A percentile compares a stretch with the other conserved stretches of the same genome.
These are phyloP conservation scores for Nymphalis urticae DNA, from an alignment of 2,888 invertebrate genomes.

Conservation along the genomic window DNA sequence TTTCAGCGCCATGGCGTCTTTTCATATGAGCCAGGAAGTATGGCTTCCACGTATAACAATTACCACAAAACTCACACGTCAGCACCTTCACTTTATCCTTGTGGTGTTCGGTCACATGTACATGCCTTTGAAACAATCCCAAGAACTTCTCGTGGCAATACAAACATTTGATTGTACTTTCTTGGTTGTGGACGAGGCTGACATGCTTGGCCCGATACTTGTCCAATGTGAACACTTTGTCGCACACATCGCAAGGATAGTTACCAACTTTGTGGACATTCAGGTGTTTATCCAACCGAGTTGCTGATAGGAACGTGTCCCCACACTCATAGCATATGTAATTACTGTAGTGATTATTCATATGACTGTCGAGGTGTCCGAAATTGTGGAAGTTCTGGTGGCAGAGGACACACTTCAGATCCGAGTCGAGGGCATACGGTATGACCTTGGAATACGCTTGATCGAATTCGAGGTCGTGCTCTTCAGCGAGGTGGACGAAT, in stretches of 20 bases:
- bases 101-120: slow-evolving; percentile 53
- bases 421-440: slow-evolving; percentile 51
- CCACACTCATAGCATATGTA: slow-evolving; percentile 64
- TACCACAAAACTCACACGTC: slow-evolving; percentile 57
- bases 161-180: slow-evolving; percentile 48
- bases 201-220: slow-evolving; percentile 57
- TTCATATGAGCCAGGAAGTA: slow-evolving; percentile 66
- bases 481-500: slow-evolving; percentile 54
- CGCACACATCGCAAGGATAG: slow-evolving; percentile 67
- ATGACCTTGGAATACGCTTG: slow-evolving; percentile 53
- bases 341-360: slow-evolving; percentile 65
- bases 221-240: slow-evolving; percentile 65
- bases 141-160: slow-evolving; percentile 54
- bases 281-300: slow-evolving; percentile 58
- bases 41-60: slow-evolving; percentile 64
- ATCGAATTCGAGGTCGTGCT: slow-evolving; percentile 50
- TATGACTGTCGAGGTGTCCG: slow-evolving; percentile 57
- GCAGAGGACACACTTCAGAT: slow-evolving; percentile 56
- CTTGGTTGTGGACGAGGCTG: slow-evolving; percentile 49
- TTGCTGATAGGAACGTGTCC: slow-evolving; percentile 51
- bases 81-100: slow-evolving; percentile 50
- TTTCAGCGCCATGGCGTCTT: slow-evolving; percentile 56
- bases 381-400: slow-evolving; percentile 47
- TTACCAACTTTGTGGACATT: slow-evolving; percentile 66
- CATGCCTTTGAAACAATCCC: slow-evolving; percentile 46